Conservation (phyloP, 2,797 vertebrate genomes). For the Aeoliscus strigatus region DNA sequence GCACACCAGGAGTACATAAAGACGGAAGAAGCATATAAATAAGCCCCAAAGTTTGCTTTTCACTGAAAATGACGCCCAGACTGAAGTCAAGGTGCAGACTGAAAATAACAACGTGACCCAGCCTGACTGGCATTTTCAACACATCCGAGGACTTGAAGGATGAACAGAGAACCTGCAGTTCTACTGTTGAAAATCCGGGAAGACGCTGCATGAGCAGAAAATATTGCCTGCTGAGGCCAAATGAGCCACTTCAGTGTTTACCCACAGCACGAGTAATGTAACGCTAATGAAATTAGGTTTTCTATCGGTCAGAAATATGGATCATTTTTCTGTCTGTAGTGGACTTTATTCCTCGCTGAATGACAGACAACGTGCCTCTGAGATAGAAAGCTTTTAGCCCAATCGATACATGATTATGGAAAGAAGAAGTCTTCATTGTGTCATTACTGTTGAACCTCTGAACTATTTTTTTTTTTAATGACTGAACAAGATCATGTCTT, state of each 20-base stretch:
- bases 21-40: slow-evolving; percentile 1
- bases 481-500: slow-evolving; percentile 2
- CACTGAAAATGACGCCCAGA: slow-evolving; percentile 9
- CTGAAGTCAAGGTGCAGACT: background rate
- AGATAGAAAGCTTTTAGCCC: slow-evolving; percentile 44
- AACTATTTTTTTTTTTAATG: slow-evolving; percentile 32
- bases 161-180: slow-evolving; percentile 2
- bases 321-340: slow-evolving; percentile 16
- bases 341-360: slow-evolving; percentile 25
- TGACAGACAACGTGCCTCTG: slow-evolving; percentile 25
- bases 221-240: slow-evolving; percentile 16
- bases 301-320: slow-evolving; percentile 15
- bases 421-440: slow-evolving; percentile 22
- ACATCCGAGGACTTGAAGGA: slow-evolving; percentile 10
- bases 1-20: background rate
- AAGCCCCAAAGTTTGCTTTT: slow-evolving; percentile 7
- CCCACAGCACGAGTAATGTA: slow-evolving; percentile 17
- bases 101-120: slow-evolving; percentile 15
- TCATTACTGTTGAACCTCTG: slow-evolving; percentile 53
- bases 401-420: slow-evolving; percentile 50
- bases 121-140: slow-evolving; percentile 5
- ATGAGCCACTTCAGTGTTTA: slow-evolving; percentile 13
- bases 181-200: slow-evolving; percentile 6
- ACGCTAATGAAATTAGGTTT: slow-evolving; percentile 20
- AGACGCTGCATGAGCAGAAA: slow-evolving; percentile 20